Conservation (phyloP, 2,113 vertebrate species). For the Neofelis nebulosa region DNA sequence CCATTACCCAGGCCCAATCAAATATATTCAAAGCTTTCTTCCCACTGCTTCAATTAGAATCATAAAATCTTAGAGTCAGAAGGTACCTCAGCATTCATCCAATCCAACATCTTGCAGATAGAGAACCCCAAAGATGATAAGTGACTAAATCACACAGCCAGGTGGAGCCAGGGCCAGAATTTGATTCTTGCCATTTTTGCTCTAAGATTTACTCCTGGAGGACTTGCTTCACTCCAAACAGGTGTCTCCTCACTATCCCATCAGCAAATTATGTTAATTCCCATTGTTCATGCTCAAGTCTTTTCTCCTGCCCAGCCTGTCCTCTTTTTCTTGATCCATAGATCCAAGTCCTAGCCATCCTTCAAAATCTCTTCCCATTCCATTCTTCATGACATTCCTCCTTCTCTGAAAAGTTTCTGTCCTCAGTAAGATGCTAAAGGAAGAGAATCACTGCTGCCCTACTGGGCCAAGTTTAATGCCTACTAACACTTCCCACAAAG, state of each 20-base stretch:
- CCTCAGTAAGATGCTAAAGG: neutral
- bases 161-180: neutral
- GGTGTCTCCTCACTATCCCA: neutral
- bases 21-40: neutral
- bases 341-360: neutral
- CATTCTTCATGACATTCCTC: neutral
- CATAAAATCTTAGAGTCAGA: neutral
- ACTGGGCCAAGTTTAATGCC: neutral
- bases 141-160: neutral
- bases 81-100: neutral
- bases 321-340: neutral
- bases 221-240: neutral
- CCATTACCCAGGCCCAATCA: neutral
- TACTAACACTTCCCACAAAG: neutral
- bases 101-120: constrained; percentile 20
- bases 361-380: constrained; percentile 33
- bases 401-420: neutral
- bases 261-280: neutral
- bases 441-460: neutral
- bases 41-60: neutral
- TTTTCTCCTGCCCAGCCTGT: constrained; percentile 20
- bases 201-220: neutral
- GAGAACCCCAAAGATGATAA: constrained; percentile 1
- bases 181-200: neutral
- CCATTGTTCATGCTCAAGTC: neutral